Evolutionary conservation across 2,888 invertebrate species (phyloP).

Genomic region (Leistus spinibarbis): DNA sequence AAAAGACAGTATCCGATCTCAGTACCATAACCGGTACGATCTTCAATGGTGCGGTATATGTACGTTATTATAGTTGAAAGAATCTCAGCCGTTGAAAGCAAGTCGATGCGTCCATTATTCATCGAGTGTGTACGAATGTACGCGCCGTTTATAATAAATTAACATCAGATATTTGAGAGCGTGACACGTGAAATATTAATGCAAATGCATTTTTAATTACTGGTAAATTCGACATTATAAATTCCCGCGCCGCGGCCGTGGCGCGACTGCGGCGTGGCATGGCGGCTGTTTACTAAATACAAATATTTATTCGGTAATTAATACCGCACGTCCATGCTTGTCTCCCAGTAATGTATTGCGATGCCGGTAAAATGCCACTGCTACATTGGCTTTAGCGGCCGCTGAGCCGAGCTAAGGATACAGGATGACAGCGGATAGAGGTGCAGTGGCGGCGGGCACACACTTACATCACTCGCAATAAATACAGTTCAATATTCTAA

Average conservation of each 20-base stretch:
- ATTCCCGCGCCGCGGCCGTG: slow-evolving; percentile 17
- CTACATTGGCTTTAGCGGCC: not conserved
- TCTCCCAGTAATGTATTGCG: slow-evolving; percentile 34
- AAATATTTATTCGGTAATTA: slow-evolving; percentile 40
- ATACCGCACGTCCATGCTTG: slow-evolving; percentile 33
- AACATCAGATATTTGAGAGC: not conserved
- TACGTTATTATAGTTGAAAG: not conserved
- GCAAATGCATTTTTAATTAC: slow-evolving; percentile 40
- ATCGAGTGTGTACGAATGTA: not conserved
- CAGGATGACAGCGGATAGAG: not conserved
- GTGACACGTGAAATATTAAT: slow-evolving; percentile 36
- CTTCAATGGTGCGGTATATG: not conserved
- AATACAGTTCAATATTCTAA: not conserved
- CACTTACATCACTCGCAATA: not conserved
- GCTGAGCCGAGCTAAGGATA: not conserved
- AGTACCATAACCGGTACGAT: not conserved
- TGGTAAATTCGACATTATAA: slow-evolving; percentile 38
- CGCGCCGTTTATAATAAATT: not conserved
- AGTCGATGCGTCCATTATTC: not conserved
- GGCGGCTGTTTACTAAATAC: slow-evolving; percentile 31
- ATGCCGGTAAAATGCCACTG: slow-evolving; percentile 10
- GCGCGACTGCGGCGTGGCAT: not conserved
- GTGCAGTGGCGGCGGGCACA: not conserved
- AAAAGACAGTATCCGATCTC: too few relatives aligned
- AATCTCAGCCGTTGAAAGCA: not conserved